Base-by-base conservation (phyloP, 2,113 vertebrate species). In the Lepidothrix coronata region DNA sequence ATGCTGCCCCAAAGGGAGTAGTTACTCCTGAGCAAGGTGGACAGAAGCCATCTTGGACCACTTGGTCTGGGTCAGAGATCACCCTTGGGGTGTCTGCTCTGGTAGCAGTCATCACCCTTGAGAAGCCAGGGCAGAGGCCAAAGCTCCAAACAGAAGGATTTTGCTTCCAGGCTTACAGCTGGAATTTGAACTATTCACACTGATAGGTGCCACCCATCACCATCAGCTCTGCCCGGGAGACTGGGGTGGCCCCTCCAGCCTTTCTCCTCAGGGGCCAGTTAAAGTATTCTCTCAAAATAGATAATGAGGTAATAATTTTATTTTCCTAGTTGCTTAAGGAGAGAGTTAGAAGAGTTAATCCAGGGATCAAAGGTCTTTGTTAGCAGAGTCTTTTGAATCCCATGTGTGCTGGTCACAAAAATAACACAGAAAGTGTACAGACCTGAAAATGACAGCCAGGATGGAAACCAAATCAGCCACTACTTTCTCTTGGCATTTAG, bases 281-380 rank as follows among this genome's bases (percentile, higher is more conserved):
- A 80, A 92, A 66, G 78, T 92, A 83, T 93, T 95, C 48, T 61
- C 96, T 95, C 88, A 92, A 95, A 95, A 95, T 83, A 90, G 58
- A 82, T 88, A 94, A 92, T 46, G 91, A 84, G 72, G 91, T 63
- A 93, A 91, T 61, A 94, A 95, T 79, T 95, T 95, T 95, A 86
- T 95, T 88, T 95, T 88, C 63, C 63, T 95, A 51, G 52, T 76
- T 96, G 58, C 76, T 96, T 87, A 91, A 93, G 87, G 23, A 72
- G 67, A 77, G 52, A 68, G 55, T 89, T 95, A 83, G 72, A 94
- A 95, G 44, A 93, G 65, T 73, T 88, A 95, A 93, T 74, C 87
- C 70, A 82, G 46, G 82, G 81, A 86, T 93, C 91, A 96, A 71
- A 97, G 91, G 49, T 77, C 76, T 95, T 94, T 96, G 91, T 96